Conservation (phyloP, 2,888 invertebrate genomes). For the Aphidoletes aphidimyza region DNA sequence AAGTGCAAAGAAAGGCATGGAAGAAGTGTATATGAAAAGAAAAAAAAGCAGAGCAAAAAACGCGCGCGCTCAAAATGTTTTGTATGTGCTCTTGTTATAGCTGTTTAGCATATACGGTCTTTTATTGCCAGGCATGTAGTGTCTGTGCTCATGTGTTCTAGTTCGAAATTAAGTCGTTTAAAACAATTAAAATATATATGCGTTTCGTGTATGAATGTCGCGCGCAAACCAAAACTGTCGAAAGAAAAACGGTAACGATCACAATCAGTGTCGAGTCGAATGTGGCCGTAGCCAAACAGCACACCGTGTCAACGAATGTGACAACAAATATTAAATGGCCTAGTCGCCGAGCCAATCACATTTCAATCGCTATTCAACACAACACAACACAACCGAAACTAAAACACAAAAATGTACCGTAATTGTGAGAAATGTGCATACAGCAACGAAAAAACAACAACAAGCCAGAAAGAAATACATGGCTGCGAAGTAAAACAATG, state of each 20-base stretch:
- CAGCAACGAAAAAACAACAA: neutral
- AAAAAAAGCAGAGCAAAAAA: neutral
- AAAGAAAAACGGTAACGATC: conserved; percentile 30
- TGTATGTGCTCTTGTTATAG: neutral
- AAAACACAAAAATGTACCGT: neutral
- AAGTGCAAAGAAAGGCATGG: conserved; percentile 17
- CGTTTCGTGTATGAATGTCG: conserved; percentile 15
- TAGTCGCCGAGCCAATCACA: neutral
- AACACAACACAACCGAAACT: neutral
- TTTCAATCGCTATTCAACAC: neutral
- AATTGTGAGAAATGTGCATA: neutral
- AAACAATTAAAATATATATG: conserved; percentile 48
- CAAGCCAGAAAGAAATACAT: neutral
- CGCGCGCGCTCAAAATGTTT: too few relatives aligned
- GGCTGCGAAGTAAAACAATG: too few relatives aligned
- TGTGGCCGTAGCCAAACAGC: neutral
- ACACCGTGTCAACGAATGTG: neutral
- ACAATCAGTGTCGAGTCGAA: neutral
- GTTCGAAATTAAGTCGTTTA: conserved; percentile 36
- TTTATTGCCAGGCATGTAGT: neutral
- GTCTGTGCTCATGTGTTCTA: neutral
- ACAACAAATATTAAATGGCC: neutral
- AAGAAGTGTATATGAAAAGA: neutral
- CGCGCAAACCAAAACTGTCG: neutral
- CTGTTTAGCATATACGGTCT: neutral